Percentiles rank a stretch among this genome's conserved stretches.
Conservation (phyloP, 2,797 vertebrate genomes). For the Lemur catta region DNA sequence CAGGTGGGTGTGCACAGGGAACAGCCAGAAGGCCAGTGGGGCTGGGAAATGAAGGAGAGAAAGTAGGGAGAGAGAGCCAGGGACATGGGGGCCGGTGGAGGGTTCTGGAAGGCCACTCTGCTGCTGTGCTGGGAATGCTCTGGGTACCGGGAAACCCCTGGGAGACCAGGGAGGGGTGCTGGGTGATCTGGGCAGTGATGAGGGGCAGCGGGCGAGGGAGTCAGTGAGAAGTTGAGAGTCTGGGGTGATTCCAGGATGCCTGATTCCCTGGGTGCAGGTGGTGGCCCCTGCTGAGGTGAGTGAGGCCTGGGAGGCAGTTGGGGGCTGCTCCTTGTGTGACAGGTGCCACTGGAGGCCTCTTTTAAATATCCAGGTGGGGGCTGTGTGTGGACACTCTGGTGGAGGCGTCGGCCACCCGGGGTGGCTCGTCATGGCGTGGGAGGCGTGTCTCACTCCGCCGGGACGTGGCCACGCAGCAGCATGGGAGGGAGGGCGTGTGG, state of each 20-base stretch:
- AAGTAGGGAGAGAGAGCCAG: not conserved
- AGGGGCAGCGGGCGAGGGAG: rapidly evolving
- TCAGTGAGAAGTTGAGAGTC: not conserved
- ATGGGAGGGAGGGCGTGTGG: rapidly evolving
- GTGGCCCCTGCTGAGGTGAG: not conserved
- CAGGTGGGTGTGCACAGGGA: not conserved
- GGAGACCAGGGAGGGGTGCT: not conserved
- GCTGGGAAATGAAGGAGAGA: not conserved
- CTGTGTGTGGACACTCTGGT: not conserved
- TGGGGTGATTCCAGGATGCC: not conserved
- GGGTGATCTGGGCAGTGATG: not conserved
- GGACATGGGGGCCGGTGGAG: not conserved
- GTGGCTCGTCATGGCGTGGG: not conserved
- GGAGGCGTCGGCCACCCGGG: rapidly evolving
- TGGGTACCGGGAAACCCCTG: not conserved
- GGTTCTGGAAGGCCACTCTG: not conserved
- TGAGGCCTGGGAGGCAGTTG: rapidly evolving
- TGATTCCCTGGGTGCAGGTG: not conserved
- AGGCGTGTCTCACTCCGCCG: not conserved
- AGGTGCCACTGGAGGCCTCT: not conserved
- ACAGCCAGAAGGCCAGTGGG: not conserved
- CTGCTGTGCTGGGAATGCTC: not conserved
- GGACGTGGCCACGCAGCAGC: not conserved
- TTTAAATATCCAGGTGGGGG: too few species aligned
- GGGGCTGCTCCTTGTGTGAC: too few species aligned